Percentiles rank a stretch among this genome's conserved stretches.
Conservation (phyloP, 2,888 invertebrate species). For the Hetaerina titia region DNA sequence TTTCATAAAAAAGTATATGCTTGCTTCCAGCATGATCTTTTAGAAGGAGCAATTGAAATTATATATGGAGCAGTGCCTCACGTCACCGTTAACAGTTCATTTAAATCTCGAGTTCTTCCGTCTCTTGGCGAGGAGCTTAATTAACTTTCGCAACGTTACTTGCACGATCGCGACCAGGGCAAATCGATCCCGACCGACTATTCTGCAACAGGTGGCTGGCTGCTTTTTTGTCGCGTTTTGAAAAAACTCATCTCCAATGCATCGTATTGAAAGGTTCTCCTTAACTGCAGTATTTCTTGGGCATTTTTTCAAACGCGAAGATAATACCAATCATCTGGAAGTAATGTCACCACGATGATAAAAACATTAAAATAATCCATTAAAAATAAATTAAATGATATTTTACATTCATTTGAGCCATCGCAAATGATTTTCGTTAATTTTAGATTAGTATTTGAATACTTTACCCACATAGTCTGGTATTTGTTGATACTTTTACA, state of each 20-base stretch:
- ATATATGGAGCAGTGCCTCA: neutral
- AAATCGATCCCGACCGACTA: conserved; percentile 10
- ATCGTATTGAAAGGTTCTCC: neutral
- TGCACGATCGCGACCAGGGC: neutral
- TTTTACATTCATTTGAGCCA: too few relatives aligned
- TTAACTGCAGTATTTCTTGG: neutral
- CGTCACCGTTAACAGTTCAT: neutral
- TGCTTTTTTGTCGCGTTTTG: neutral
- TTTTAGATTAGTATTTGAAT: too few relatives aligned
- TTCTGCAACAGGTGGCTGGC: conserved; percentile 3
- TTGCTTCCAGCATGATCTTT: neutral
- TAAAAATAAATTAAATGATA: too few relatives aligned
- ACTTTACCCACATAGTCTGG: too few relatives aligned
- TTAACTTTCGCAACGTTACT: conserved; percentile 10
- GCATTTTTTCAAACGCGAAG: neutral
- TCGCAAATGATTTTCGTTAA: too few relatives aligned
- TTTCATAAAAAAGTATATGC: neutral
- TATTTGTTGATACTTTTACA: too few relatives aligned
- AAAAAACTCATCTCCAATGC: neutral
- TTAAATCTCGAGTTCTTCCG: neutral
- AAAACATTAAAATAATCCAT: too few relatives aligned
- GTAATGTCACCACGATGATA: too few relatives aligned
- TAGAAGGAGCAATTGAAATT: neutral
- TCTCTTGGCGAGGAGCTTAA: conserved; percentile 1
- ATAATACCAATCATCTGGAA: too few relatives aligned